These are phyloP conservation scores for Andrena cerasifolii DNA, from an alignment of 1,140 invertebrate species.

Conservation along the genomic window DNA sequence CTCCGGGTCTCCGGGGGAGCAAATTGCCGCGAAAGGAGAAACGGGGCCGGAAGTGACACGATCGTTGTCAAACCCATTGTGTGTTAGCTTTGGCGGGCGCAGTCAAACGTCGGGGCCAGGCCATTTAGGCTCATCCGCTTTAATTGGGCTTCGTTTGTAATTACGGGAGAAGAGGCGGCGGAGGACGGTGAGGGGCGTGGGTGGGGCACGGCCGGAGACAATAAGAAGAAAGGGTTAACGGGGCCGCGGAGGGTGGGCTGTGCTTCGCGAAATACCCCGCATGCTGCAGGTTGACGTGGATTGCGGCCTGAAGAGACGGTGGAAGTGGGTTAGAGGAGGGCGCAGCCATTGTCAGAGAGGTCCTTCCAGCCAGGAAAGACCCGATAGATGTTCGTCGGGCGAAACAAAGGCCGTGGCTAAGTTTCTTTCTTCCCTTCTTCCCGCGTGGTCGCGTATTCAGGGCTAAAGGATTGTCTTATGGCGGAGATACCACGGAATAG, in stretches of 20 bases:
- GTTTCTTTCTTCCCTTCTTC: conserved; percentile 9
- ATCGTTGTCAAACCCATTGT: conserved; percentile 51
- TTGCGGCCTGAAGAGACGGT: conserved; percentile 45
- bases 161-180: conserved; percentile 40
- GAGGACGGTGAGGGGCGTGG: conserved; percentile 9
- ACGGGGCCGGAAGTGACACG: conserved; percentile 42
- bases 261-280: conserved; percentile 31
- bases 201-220: conserved; percentile 27
- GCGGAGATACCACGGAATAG: not conserved
- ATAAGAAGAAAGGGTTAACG: conserved; percentile 40
- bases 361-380: conserved; percentile 27
- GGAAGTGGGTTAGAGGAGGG: conserved; percentile 46
- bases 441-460: not conserved
- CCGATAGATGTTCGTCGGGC: conserved; percentile 42
- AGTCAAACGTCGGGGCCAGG: conserved; percentile 51
- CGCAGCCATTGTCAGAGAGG: conserved; percentile 46
- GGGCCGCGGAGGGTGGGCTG: not conserved
- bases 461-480: not conserved
- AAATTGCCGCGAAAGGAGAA: conserved; percentile 28
- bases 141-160: conserved; percentile 67
- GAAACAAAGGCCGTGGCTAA: conserved; percentile 36
- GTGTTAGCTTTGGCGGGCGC: conserved; percentile 38
- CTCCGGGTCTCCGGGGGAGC: not conserved
- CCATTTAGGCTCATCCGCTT: conserved; percentile 65
- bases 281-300: conserved; percentile 40